Base-by-base conservation (phyloP, 2,888 invertebrate genomes). In the Xylota segnis region DNA sequence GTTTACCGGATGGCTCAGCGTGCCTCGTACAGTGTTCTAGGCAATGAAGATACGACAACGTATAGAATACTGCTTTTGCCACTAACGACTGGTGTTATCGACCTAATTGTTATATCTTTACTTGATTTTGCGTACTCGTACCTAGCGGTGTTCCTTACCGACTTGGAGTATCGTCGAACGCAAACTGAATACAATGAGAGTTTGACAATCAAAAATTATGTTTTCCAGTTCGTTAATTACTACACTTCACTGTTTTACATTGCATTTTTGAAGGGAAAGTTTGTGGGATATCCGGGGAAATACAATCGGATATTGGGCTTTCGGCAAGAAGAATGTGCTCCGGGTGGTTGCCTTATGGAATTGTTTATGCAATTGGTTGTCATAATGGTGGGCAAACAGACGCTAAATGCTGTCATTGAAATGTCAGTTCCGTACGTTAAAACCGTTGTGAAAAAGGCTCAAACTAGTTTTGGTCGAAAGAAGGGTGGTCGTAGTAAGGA, bases 221-320 rank as follows among this genome's bases (percentile, higher is more conserved):
- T 97, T 87, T 95, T 97, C 88, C 97, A 97, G 93, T 97, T 97
- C 92, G 95, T 97, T 88, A 98, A 98, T 92, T 97, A 96, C 91
- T 98, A 97, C 91, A 95, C 96, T 2, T 96, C 96, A 23, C 95
- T 97, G 86, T 96, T 97, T 93, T 98, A 97, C 91, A 96, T 97
- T 83, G 96, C 95, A 12, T 96, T 96, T 90, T 92, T 96, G 74
- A 96, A 96, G 90, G 96, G 95, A 37, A 96, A 96, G 90, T 96
- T 96, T 90, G 94, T 96, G 32, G 96, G 96, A 0, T 95, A 96
- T 91, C 97, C 97, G 0, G 94, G 95, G 9, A 95, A 96, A 88
- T 96, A 96, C 90, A 96, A 95, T 89, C 94, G 94, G 66, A 93
- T 96, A 63, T 94, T 96, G 89, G 94, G 94, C 14, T 95, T 93